These are phyloP conservation scores for Tetropium fuscum DNA, from an alignment of 2,888 invertebrate genomes.

Conservation along the genomic window DNA sequence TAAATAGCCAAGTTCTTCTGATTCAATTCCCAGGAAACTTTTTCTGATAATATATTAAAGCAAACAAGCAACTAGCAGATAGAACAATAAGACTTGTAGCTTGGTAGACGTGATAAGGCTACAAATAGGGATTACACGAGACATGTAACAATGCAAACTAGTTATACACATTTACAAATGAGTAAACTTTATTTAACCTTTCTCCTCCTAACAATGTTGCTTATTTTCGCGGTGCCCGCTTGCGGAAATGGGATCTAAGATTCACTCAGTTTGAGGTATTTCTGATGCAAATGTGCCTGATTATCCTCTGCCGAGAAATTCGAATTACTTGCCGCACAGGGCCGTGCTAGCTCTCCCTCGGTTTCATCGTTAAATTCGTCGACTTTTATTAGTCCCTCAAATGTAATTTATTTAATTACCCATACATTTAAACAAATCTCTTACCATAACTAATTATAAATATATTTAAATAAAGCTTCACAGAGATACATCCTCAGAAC, in stretches of 20 bases:
- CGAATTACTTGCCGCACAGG: constrained; percentile 44
- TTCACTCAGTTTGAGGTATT: constrained; percentile 59
- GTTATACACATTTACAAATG: constrained; percentile 60
- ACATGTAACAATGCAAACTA: constrained; percentile 55
- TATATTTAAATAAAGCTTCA: too few species aligned
- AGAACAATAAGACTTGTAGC: constrained; percentile 41
- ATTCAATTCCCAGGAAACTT: constrained; percentile 36
- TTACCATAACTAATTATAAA: too few species aligned
- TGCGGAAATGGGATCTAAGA: constrained; percentile 49
- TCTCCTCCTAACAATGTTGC: constrained; percentile 51
- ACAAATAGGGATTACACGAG: constrained; percentile 48
- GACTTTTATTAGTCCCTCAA: constrained; percentile 24
- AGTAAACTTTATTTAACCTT: constrained; percentile 63
- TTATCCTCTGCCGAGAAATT: constrained; percentile 52
- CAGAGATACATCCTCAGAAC: too few species aligned
- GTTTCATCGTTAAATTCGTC: constrained; percentile 10
- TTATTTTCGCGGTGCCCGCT: constrained; percentile 54
- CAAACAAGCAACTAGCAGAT: constrained; percentile 40
- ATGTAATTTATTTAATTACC: constrained; percentile 16
- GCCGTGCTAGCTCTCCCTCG: constrained; percentile 29
- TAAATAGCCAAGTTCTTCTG: constrained; percentile 34
- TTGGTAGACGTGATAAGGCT: constrained; percentile 46
- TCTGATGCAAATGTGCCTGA: constrained; percentile 62
- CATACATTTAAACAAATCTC: constrained; percentile 9
- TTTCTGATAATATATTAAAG: constrained; percentile 44